Base-by-base conservation (phyloP, 2,113 vertebrate species). In the Hystrix brachyura region DNA sequence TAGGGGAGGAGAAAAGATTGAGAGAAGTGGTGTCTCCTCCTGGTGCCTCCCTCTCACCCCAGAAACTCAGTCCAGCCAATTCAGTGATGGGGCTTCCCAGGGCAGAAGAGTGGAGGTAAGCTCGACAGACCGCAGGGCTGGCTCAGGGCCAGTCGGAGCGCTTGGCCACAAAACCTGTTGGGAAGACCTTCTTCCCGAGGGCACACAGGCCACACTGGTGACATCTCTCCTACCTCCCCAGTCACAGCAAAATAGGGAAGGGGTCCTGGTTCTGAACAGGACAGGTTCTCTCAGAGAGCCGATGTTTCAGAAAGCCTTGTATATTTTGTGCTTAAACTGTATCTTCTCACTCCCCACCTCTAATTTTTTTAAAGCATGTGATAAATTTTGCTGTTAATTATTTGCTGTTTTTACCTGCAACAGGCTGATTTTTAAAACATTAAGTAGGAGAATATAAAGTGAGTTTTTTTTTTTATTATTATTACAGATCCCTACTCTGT, bases 401-500 rank as follows among this genome's bases (percentile, higher is more conserved):
- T 76, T 84, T 93, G 48, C 93, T 91, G 5, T 72, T 94, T 94
- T 97, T 87, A 93, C 87, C 55, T 91, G n/a, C 43, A 92, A 25
- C 82, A 74, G 34, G 23, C n/a, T 94, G 27, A 82, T 88, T 91
- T 93, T 94, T 90, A 72, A 94, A 95, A 57, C 32, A 18, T 72
- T 32, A 88, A 95, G 51, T 96, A 97, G 65, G 94, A 89, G 34
- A 83, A 19, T 86, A 82, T 94, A 10, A 94, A 94, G 14, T 95
- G 5, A n/a, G 38, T 88, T 95, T 91, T 46, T 64, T 67, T 95
- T 82, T 38, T 96, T 88, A 93, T 97, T 85, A 96, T 94, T 80
- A 81, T 98, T 93, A 55, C 97, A 99, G 99, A 99, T 98, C 99
- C 99, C 0, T 99, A 99, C 97, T 99, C 99, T 43, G 98, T 99